phyloP scores from a whole-genome alignment of 1,140 invertebrate species.

The Aphelenchoides fujianensis region DNA sequence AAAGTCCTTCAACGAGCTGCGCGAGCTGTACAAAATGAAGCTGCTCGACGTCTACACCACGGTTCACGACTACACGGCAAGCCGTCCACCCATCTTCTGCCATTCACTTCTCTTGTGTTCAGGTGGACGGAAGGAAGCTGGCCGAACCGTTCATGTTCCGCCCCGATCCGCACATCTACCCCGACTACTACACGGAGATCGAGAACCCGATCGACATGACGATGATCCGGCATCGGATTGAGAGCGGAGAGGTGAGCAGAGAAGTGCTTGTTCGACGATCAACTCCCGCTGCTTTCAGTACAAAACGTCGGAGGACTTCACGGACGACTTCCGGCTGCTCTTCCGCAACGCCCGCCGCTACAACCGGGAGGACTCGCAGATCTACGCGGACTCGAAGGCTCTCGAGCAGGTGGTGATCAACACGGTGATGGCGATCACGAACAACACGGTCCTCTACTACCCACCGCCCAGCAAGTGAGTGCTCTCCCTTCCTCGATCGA shows the following conservation, averaged over 20 bases:
- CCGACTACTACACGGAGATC: conserved; percentile 96
- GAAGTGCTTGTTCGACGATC: not conserved
- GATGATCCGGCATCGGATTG: conserved; percentile 82
- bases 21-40: conserved; percentile 39
- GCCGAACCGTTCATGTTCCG: conserved; percentile 92
- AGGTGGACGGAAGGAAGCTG: conserved; percentile 80
- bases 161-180: conserved; percentile 85
- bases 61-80: conserved; percentile 45
- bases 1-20: conserved; percentile 50
- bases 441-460: conserved; percentile 25
- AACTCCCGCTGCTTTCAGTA: conserved; percentile 67
- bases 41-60: conserved; percentile 48
- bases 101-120: conserved; percentile 57
- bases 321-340: conserved; percentile 84
- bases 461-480: conserved; percentile 63
- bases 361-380: conserved; percentile 91
- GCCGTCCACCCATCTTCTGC: not conserved
- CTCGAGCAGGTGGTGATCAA: conserved; percentile 33
- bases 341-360: conserved; percentile 90
- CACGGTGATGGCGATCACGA: conserved; percentile 34
- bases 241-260: conserved; percentile 64
- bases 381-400: conserved; percentile 72
- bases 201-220: conserved; percentile 95
- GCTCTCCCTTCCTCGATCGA: conserved; percentile 65
- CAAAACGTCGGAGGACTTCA: conserved; percentile 77